Evolutionary conservation across 2,888 invertebrate genomes (phyloP).

Genomic region (Sesamia inferens): DNA sequence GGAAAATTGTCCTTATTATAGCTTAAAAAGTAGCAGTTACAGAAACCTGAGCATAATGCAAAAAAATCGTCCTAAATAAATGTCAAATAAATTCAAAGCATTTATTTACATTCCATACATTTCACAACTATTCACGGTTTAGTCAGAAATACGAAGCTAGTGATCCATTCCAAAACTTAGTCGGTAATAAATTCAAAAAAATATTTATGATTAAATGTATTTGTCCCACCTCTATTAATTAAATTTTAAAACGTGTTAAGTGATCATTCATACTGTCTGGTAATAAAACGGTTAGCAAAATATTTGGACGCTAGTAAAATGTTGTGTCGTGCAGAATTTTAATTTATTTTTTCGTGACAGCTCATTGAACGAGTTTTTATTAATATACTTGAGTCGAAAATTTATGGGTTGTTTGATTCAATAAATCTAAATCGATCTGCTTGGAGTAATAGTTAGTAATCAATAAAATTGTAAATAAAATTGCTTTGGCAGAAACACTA

Average conservation of each 20-base stretch:
- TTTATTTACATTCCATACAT: too few species aligned
- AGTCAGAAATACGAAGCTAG: neutral
- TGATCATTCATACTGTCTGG: slow-evolving; percentile 42
- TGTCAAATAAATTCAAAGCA: neutral
- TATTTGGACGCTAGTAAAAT: slow-evolving; percentile 34
- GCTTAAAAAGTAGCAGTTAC: slow-evolving; percentile 17
- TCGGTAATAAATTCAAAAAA: too few species aligned
- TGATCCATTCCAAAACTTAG: neutral
- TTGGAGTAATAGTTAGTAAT: slow-evolving; percentile 42
- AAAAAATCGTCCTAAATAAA: slow-evolving; percentile 14
- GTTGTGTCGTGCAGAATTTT: slow-evolving; percentile 43
- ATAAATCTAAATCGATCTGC: slow-evolving; percentile 48
- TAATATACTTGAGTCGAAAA: slow-evolving; percentile 48
- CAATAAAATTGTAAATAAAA: slow-evolving; percentile 28
- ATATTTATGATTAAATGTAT: slow-evolving; percentile 1
- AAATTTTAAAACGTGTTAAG: slow-evolving; percentile 38
- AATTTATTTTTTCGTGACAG: slow-evolving; percentile 47
- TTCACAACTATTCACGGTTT: neutral
- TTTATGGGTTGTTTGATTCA: slow-evolving; percentile 53
- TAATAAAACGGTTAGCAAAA: slow-evolving; percentile 43
- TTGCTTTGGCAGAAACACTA: slow-evolving; percentile 13
- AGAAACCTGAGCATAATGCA: neutral
- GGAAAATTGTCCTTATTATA: slow-evolving; percentile 27
- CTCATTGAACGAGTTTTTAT: slow-evolving; percentile 44
- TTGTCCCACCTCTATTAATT: slow-evolving; percentile 25